Evolutionary conservation across 2,888 invertebrate genomes (phyloP).

Genomic region (Eurois occulta): DNA sequence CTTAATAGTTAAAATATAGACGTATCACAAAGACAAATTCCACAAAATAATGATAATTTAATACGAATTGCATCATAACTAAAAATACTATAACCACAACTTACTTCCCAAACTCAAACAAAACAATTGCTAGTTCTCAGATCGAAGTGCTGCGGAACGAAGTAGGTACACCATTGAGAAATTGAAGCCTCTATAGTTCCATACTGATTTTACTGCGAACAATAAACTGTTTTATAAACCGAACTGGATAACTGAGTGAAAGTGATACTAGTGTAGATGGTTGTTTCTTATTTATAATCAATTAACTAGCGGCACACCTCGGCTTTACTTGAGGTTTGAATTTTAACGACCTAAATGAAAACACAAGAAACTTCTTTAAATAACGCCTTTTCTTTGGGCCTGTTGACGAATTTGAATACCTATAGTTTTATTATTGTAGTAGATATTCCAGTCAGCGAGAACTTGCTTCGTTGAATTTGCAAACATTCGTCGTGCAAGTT

Average conservation of each 20-base stretch:
- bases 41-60: not conserved
- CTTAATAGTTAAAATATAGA: not conserved
- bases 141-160: not conserved
- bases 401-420: not conserved
- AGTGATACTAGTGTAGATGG: not conserved
- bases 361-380: too few relatives aligned
- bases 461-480: too few relatives aligned
- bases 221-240: slow-evolving; percentile 55
- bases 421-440: not conserved
- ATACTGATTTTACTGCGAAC: slow-evolving; percentile 32
- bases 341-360: not conserved
- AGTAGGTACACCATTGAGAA: not conserved
- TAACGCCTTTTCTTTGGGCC: not conserved
- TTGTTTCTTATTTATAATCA: not conserved
- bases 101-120: not conserved
- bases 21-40: not conserved
- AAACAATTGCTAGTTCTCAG: slow-evolving; percentile 14
- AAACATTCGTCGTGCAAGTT: too few relatives aligned
- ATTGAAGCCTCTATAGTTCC: not conserved
- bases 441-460: not conserved
- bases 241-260: not conserved
- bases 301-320: not conserved
- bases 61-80: not conserved
- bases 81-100: not conserved
- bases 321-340: not conserved